Evolutionary conservation across 1,140 invertebrate species (phyloP).

Genomic region (Drosophila melanica): DNA sequence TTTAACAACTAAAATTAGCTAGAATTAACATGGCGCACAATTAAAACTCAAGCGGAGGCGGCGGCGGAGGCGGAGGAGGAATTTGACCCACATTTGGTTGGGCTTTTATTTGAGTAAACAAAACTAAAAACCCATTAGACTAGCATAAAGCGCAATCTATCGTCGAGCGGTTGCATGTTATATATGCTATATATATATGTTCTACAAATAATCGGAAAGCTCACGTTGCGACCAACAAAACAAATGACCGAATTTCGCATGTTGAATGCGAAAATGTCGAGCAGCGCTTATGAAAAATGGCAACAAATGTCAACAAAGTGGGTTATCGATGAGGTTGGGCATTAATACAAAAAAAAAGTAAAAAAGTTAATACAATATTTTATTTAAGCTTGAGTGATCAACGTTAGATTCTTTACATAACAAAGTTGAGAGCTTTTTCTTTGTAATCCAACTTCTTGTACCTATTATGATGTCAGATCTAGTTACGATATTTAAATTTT

Average conservation of each 20-base stretch:
- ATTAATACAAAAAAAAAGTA: too few relatives aligned
- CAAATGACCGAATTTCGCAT: slow-evolving; percentile 34
- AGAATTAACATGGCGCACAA: slow-evolving; percentile 71
- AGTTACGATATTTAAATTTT: slow-evolving; percentile 34
- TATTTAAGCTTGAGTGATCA: not conserved
- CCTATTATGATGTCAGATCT: not conserved
- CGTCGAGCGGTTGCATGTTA: slow-evolving; percentile 41
- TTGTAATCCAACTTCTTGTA: too few relatives aligned
- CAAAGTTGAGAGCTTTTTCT: too few relatives aligned
- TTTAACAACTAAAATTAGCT: slow-evolving; percentile 51
- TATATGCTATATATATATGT: slow-evolving; percentile 20
- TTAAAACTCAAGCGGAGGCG: too few relatives aligned
- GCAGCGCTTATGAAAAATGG: slow-evolving; percentile 51
- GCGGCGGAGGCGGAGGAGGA: slow-evolving; percentile 14
- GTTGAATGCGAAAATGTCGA: slow-evolving; percentile 24
- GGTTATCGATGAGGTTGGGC: slow-evolving; percentile 38
- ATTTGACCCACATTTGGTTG: slow-evolving; percentile 69
- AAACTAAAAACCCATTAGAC: slow-evolving; percentile 76
- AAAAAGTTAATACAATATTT: not conserved
- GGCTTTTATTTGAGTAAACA: slow-evolving; percentile 76
- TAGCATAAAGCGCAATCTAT: slow-evolving; percentile 64
- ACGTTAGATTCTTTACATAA: not conserved
- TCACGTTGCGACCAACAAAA: slow-evolving; percentile 29
- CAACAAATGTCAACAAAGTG: slow-evolving; percentile 40
- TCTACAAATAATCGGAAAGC: slow-evolving; percentile 33